These are phyloP conservation scores for Trissolcus brochymenae DNA, from an alignment of 2,888 invertebrate species.

Conservation along the genomic window DNA sequence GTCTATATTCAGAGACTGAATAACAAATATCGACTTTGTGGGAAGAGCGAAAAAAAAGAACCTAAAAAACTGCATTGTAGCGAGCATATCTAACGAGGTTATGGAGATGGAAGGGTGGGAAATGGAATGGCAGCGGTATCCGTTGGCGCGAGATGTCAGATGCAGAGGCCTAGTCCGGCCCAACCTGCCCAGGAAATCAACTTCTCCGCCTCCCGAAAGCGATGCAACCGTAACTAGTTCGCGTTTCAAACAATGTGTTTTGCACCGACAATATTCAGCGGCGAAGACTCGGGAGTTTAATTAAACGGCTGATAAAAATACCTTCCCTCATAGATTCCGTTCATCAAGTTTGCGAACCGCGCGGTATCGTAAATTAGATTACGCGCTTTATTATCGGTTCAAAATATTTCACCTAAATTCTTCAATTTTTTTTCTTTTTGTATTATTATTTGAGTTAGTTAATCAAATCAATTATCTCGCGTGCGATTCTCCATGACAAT, in stretches of 20 bases:
- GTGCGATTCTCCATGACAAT: too few relatives aligned
- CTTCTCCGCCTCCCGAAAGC: conserved; percentile 49
- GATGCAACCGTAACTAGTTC: conserved; percentile 52
- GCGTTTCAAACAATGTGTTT: conserved; percentile 18
- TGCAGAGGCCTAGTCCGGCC: conserved; percentile 32
- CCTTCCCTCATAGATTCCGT: conserved; percentile 10
- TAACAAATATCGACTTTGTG: conserved; percentile 20
- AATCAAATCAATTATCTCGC: too few relatives aligned
- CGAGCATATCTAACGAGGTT: conserved; percentile 38
- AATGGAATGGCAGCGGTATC: conserved; percentile 31
- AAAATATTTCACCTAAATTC: too few relatives aligned
- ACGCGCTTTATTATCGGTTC: conserved; percentile 1
- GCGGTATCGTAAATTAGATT: conserved; percentile 11
- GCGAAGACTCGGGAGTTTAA: conserved; percentile 27
- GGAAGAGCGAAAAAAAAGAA: conserved; percentile 21
- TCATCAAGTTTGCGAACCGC: conserved; percentile 14
- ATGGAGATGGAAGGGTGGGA: conserved; percentile 29
- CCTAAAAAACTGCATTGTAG: conserved; percentile 18
- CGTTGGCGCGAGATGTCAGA: conserved; percentile 26
- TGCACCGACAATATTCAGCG: too few relatives aligned
- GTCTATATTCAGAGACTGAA: conserved; percentile 15
- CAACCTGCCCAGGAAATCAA: conserved; percentile 56
- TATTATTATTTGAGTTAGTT: too few relatives aligned
- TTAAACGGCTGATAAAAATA: conserved; percentile 46
- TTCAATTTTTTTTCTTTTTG: too few relatives aligned